A percentile compares a stretch with the other conserved stretches of the same genome.
Evolutionary conservation across 1,140 invertebrate genomes (phyloP).

Genomic region (Achroia grisella): DNA sequence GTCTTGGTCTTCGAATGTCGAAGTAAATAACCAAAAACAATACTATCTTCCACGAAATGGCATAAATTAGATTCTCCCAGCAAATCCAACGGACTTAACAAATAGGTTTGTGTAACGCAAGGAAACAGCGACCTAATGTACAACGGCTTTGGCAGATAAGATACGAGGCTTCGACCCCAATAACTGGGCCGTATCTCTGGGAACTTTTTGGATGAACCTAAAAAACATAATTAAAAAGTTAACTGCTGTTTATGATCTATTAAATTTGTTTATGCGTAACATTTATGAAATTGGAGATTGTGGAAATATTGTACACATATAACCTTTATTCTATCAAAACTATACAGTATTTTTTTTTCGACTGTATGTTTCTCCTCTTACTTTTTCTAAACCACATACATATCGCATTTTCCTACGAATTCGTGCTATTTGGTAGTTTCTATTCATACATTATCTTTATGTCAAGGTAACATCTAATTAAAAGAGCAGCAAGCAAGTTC

Average conservation of each 20-base stretch:
- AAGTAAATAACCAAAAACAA: too few species aligned
- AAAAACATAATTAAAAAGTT: too few species aligned
- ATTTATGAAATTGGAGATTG: neutral
- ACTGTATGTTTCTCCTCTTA: neutral
- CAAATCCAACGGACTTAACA: neutral
- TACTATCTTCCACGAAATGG: too few species aligned
- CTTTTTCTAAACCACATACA: too few species aligned
- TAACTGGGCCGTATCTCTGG: neutral
- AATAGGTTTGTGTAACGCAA: conserved; percentile 20
- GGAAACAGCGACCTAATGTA: neutral
- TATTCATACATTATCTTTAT: too few species aligned
- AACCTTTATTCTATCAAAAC: neutral
- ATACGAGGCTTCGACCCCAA: neutral
- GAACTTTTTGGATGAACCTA: neutral
- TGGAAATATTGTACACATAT: neutral
- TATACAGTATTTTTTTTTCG: neutral
- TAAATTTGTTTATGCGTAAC: neutral
- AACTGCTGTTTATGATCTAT: too few species aligned
- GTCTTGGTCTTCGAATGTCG: too few species aligned
- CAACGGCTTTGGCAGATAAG: conserved; percentile 1
- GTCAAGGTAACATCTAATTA: too few species aligned
- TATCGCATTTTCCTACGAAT: too few species aligned
- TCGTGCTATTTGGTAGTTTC: too few species aligned
- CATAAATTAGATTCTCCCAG: too few species aligned
- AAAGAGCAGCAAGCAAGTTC: too few species aligned